These are phyloP conservation scores for Rhincodon typus DNA, from an alignment of 2,797 vertebrate genomes.

Conservation along the genomic window DNA sequence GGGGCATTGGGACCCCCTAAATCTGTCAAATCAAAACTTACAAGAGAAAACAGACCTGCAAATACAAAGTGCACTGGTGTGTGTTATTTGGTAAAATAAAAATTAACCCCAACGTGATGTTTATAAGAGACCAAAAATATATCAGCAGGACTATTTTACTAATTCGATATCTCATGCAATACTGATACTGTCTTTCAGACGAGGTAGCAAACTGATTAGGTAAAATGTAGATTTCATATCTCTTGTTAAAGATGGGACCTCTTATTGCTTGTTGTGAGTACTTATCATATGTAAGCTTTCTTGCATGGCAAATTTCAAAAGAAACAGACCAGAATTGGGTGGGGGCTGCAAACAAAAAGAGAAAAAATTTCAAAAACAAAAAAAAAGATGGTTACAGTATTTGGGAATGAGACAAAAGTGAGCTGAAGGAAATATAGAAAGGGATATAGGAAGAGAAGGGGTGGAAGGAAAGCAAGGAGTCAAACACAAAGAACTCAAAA, in stretches of 20 bases:
- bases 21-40: too few relatives aligned
- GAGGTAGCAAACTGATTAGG: neutral
- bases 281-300: neutral
- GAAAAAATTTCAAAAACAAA: neutral
- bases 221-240: neutral
- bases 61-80: too few relatives aligned
- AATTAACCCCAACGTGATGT: neutral
- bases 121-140: neutral
- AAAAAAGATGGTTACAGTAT: neutral
- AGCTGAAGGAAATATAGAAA: neutral
- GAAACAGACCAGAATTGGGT: neutral
- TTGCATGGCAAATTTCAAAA: neutral
- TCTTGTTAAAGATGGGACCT: neutral
- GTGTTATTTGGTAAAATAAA: too few relatives aligned
- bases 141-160: neutral
- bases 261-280: neutral
- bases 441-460: neutral
- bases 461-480: neutral
- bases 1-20: too few relatives aligned
- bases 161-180: neutral
- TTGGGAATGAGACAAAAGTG: neutral
- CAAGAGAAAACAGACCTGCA: too few relatives aligned
- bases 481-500: neutral
- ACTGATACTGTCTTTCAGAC: neutral
- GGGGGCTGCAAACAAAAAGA: neutral